phyloP scores from a whole-genome alignment of 2,113 vertebrate species.

The Gambusia affinis region DNA sequence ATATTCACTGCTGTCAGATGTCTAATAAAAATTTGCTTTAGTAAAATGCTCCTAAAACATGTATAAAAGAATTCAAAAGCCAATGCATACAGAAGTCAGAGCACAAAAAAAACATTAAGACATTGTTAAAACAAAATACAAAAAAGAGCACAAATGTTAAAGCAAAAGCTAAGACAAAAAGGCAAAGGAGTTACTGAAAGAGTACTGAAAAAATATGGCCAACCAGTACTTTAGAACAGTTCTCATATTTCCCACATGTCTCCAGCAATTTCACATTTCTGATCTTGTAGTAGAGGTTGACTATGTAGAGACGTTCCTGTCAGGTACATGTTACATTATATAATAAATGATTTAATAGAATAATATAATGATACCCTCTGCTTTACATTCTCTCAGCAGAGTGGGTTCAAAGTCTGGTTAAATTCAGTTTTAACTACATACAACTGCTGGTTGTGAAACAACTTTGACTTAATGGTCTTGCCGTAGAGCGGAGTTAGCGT shows the following conservation, averaged over 20 bases:
- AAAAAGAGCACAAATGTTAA: background rate
- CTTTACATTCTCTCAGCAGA: too few species aligned
- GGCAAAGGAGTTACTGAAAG: background rate
- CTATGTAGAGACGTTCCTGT: too few species aligned
- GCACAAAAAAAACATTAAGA: background rate
- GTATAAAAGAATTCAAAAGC: background rate
- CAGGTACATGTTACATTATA: background rate
- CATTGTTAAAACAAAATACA: background rate
- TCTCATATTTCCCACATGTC: background rate
- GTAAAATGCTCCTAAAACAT: background rate
- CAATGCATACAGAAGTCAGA: background rate
- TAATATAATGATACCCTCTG: too few species aligned
- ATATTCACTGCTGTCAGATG: background rate
- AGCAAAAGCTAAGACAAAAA: background rate
- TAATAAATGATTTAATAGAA: too few species aligned
- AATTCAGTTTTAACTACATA: too few species aligned
- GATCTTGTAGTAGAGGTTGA: too few species aligned
- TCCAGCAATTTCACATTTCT: background rate
- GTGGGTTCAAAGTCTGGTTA: too few species aligned
- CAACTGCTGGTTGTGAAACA: too few species aligned
- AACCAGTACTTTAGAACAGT: background rate
- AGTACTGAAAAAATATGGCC: background rate
- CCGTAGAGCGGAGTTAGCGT: too few species aligned
- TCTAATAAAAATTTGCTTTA: background rate
- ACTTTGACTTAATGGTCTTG: too few species aligned